Conservation (phyloP, 2,797 vertebrate species). For the Cottoperca gobio region DNA sequence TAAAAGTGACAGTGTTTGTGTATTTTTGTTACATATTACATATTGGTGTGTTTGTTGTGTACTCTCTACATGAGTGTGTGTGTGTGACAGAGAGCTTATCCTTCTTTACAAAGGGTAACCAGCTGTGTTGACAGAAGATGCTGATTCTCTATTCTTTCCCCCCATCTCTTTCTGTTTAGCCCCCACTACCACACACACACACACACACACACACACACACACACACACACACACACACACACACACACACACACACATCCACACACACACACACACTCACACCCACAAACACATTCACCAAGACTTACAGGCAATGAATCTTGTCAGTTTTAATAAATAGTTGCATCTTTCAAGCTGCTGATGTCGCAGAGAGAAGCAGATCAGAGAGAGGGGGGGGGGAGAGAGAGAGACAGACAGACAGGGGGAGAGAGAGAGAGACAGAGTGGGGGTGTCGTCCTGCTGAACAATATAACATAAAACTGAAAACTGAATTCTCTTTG, state of each 20-base stretch:
- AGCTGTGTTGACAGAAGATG: conserved; percentile 78
- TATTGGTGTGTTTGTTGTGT: neutral
- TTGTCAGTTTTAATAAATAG: conserved; percentile 80
- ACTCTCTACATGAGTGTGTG: neutral
- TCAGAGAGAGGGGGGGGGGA: conserved; percentile 7
- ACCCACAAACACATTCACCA: too few species aligned
- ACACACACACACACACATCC: too few species aligned
- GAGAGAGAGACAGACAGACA: neutral
- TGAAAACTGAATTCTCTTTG: conserved; percentile 37
- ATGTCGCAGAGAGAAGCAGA: conserved; percentile 40
- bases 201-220: too few species aligned
- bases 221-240: too few species aligned
- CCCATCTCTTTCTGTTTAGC: conserved; percentile 44
- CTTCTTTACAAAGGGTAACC: conserved; percentile 64
- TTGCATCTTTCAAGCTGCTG: conserved; percentile 78
- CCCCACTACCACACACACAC: too few species aligned
- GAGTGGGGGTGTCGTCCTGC: neutral
- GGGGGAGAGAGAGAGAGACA: neutral
- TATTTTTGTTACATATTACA: neutral
- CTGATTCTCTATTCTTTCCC: conserved; percentile 58
- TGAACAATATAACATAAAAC: conserved; percentile 35
- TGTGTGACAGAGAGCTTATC: conserved; percentile 24
- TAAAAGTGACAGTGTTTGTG: neutral
- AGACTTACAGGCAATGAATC: conserved; percentile 69
- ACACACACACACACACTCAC: too few species aligned